Base-by-base conservation (phyloP, 2,797 vertebrate genomes). In the Cyprinodon diabolis region DNA sequence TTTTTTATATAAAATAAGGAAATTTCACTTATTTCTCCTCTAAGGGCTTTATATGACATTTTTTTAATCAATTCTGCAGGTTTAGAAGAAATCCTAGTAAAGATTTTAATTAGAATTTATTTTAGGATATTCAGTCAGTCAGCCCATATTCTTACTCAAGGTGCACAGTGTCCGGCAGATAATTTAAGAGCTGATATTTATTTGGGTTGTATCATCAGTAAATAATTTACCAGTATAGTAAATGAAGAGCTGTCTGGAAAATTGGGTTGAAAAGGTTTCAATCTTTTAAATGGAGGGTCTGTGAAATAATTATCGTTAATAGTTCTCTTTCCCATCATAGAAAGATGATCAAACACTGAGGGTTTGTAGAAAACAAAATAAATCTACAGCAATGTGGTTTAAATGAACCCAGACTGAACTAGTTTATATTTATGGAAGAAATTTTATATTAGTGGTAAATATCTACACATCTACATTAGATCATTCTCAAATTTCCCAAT, bases 131-230 rank as follows among this genome's bases (percentile, higher is more conserved):
- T 43, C 45, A 11, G 23, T 65, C 21, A 65, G 62, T 47, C 12
- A 45, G 5, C 40, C 40, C 40, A 4, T 65, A 56, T 25, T 65
- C 15, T 14, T 43, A 63, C 45, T 58, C 30, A 17, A 5, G 9
- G 15, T 40, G 15, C 6, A 1, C 8, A 62, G 35, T 51, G 49
- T 51, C 49, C 14, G 17, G 49, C 14, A 48, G 47, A 37, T 15
- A 62, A 62, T 19, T 2, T 7, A 19, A 62, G 37, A 62, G 35
- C 30, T 62, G 30, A 60, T 75, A 60, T 68, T 47, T 69, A 23
- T 11, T 4, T 51, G 23, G 9, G 1, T 70, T 40, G 35, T 21
- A 15, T 21, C 68, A 56, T 48, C 45, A 52, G 67, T 13, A 35
- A n/a, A 23, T 66, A 23, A 25, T 56, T 12, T 66, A 65, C 11